A percentile compares a stretch with the other conserved stretches of the same genome.
Evolutionary conservation across 1,140 invertebrate genomes (phyloP).

Genomic region (Anoplophora glabripennis): DNA sequence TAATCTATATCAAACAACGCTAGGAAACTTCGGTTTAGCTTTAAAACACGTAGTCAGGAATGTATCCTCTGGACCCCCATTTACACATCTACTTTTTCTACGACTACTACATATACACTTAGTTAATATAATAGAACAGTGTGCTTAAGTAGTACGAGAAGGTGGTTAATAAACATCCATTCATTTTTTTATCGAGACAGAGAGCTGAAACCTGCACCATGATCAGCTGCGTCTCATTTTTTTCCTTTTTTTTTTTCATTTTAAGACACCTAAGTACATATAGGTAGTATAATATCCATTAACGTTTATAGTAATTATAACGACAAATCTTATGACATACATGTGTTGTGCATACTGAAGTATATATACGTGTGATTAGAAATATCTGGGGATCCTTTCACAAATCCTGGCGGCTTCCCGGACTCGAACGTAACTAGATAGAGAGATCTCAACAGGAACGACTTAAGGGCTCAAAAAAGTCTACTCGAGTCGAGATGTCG

Average conservation of each 20-base stretch:
- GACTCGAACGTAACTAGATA: not conserved
- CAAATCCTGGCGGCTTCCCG: not conserved
- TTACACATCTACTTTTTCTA: no score
- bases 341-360: not conserved
- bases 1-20: no score
- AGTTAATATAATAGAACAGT: conserved; percentile 22
- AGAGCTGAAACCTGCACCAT: conserved; percentile 27
- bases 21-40: no score
- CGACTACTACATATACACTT: conserved; percentile 13
- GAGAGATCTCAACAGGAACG: conserved; percentile 19
- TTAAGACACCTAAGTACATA: conserved; percentile 21
- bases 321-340: conserved; percentile 9
- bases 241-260: conserved; percentile 17
- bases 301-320: conserved; percentile 8
- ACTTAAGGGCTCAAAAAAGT: conserved; percentile 30
- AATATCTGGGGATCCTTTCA: not conserved
- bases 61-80: no score
- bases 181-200: conserved; percentile 19
- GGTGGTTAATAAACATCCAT: conserved; percentile 20
- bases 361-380: conserved; percentile 5
- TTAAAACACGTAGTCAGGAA: no score
- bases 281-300: not conserved
- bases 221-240: conserved; percentile 16
- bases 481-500: conserved; percentile 20
- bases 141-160: conserved; percentile 19